Evolutionary conservation across 1,140 invertebrate genomes (phyloP).

Genomic region (Ceratina japonica): DNA sequence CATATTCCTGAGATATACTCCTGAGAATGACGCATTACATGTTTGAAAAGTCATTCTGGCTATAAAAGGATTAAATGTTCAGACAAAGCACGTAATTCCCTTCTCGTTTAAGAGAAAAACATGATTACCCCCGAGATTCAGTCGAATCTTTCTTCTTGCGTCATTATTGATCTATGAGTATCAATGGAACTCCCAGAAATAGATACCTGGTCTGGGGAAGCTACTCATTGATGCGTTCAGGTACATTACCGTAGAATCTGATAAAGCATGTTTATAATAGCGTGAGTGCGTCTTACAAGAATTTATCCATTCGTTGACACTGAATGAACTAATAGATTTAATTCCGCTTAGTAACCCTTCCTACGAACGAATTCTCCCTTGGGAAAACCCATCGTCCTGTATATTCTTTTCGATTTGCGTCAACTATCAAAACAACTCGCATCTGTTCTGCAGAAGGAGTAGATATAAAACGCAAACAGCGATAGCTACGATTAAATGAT

Average conservation of each 20-base stretch:
- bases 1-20: too few relatives aligned
- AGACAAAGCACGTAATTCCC: not conserved
- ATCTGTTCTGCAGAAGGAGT: not conserved
- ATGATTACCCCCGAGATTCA: not conserved
- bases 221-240: not conserved
- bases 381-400: not conserved
- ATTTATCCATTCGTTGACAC: not conserved
- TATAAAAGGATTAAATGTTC: not conserved
- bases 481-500: not conserved
- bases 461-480: not conserved
- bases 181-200: not conserved
- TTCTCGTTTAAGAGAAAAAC: not conserved
- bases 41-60: too few relatives aligned
- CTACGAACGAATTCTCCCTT: not conserved
- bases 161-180: not conserved
- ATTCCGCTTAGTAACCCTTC: not conserved
- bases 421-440: not conserved
- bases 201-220: conserved; percentile 5
- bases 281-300: not conserved
- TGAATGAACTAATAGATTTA: not conserved
- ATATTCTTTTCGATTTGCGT: not conserved
- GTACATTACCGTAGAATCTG: not conserved
- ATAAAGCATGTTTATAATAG: not conserved
- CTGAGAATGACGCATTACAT: too few relatives aligned
- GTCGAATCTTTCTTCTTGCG: not conserved